Evolutionary conservation across 2,888 invertebrate species (phyloP), one percentile per base, ranked within the genome.

Genomic region (Zootermopsis nevadensis): DNA sequence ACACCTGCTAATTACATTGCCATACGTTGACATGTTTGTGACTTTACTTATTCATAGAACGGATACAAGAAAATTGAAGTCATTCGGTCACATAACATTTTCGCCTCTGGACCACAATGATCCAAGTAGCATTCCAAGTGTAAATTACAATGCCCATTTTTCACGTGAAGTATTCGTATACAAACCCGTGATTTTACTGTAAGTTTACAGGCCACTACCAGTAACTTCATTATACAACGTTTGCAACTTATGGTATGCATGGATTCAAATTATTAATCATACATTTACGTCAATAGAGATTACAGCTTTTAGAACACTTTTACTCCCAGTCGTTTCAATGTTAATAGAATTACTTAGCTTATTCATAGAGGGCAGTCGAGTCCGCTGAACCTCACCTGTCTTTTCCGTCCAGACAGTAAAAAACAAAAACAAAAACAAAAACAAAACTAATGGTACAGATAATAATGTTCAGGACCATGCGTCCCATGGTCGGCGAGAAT

Each of bases 341-440:
- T 33, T 69, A 69, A 33, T 67, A 67, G 69, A 33, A 69, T 69
- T 30, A 69, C 33, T 69, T 69, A 69, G 69, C 19, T 69, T 69
- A 69, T 69, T 69, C 69, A 69, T 69, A 69, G 69, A 69, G 69
- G 69, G 33, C 69, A 69, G 69, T 30, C 31, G 69, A 69, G 69
- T 69, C 69, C 69, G 33, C 69, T 69, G 69, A 69, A 69, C 69
- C 69, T 69, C 69, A 33, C 69, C 69, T 69, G 69, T 69, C 31
- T 69, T n/a, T 69, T 22, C 69, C 27, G 33, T 69, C 69, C 69
- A 69, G 69, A 69, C 69, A 33, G 69, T 69, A 7, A 27, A 27
- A 67, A 67, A 67, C 12, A 67, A 67, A 67, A 67, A 67, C 38
- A 30, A 33, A 69, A 33, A 69, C 69, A 69, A 69, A 69, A 69